A percentile compares a stretch with the other conserved stretches of the same genome.
Evolutionary conservation across 2,113 vertebrate species (phyloP).

Genomic region (Misgurnus mizolepis): DNA sequence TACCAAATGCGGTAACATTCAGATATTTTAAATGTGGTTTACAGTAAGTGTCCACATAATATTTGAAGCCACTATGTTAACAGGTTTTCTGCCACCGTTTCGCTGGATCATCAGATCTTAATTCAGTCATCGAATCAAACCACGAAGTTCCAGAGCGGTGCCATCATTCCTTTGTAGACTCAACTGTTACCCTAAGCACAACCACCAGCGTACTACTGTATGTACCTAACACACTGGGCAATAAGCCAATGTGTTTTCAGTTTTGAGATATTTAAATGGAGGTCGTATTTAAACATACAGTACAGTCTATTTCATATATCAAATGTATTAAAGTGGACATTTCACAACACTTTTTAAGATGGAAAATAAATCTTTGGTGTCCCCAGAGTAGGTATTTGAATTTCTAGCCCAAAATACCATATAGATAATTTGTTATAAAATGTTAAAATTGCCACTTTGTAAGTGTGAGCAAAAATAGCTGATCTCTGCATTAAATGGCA

Average conservation of each 20-base stretch:
- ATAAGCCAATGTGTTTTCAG: conserved; percentile 20
- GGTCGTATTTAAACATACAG: conserved; percentile 9
- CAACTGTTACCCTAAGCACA: background rate
- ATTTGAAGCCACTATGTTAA: background rate
- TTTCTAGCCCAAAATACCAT: no score
- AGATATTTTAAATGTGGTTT: background rate
- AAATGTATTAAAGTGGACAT: background rate
- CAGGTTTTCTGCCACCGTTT: background rate
- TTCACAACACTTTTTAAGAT: no score
- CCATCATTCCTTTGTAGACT: background rate
- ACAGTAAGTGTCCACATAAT: background rate
- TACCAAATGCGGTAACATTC: no score
- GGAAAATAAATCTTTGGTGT: no score
- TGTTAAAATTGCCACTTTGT: no score
- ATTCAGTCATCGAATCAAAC: conserved; percentile 12
- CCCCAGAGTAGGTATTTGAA: no score
- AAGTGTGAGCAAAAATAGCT: no score
- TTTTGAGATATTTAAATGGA: conserved; percentile 11
- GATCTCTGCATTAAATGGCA: no score
- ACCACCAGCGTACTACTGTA: background rate
- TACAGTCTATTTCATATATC: conserved; percentile 17
- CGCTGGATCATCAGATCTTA: conserved; percentile 21
- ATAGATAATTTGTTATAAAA: no score
- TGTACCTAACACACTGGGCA: conserved; percentile 2
- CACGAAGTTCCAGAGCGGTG: conserved; percentile 13